Conservation (phyloP, 2,888 invertebrate genomes). For the Allacma fusca region DNA sequence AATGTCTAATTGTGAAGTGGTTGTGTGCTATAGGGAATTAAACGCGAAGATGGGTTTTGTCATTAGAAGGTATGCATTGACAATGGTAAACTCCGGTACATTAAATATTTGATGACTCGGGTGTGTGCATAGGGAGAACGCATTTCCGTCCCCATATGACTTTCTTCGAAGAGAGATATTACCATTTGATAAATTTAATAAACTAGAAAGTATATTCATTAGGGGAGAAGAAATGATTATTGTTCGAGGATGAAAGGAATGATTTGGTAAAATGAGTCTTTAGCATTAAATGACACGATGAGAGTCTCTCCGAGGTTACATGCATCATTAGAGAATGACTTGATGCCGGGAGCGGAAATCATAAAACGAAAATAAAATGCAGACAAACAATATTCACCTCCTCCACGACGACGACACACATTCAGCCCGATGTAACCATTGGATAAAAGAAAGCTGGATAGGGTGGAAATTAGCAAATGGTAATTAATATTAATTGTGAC, state of each 20-base stretch:
- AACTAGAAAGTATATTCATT: constrained; percentile 34
- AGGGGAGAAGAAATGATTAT: constrained; percentile 17
- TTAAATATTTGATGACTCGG: too few relatives aligned
- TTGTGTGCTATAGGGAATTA: too few relatives aligned
- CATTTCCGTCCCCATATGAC: neutral
- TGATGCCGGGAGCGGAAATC: constrained; percentile 27
- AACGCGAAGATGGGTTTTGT: too few relatives aligned
- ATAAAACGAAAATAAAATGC: constrained; percentile 22
- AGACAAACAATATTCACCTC: neutral
- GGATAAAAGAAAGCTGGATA: constrained; percentile 28
- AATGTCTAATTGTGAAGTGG: too few relatives aligned
- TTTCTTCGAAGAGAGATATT: constrained; percentile 3
- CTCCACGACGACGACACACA: neutral
- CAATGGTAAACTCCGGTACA: too few relatives aligned
- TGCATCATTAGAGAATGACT: neutral
- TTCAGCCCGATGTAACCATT: too few relatives aligned
- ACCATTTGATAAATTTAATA: constrained; percentile 24
- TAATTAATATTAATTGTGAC: constrained; percentile 43
- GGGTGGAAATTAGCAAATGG: constrained; percentile 31
- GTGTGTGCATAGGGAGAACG: too few relatives aligned
- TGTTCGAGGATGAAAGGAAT: constrained; percentile 13
- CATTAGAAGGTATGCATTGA: too few relatives aligned
- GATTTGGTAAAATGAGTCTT: constrained; percentile 23
- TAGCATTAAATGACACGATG: constrained; percentile 21
- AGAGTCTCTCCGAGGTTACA: constrained; percentile 17